These are phyloP conservation scores for Semnornis frantzii DNA, from an alignment of 2,113 vertebrate species.

Conservation along the genomic window DNA sequence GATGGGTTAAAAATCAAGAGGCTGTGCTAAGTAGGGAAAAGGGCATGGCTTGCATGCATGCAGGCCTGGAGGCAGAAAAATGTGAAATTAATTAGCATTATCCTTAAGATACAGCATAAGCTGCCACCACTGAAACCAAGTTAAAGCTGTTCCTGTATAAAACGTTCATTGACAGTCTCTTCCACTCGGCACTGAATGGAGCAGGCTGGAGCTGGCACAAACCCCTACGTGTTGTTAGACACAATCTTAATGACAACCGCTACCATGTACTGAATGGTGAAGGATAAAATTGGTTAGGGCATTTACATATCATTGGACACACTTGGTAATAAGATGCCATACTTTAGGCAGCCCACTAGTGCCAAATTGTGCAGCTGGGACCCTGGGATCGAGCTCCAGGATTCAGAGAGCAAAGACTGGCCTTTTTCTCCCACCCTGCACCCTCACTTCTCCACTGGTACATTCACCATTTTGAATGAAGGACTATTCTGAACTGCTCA, in stretches of 20 bases:
- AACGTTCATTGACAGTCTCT: neutral
- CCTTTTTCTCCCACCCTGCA: neutral
- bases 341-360: neutral
- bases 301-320: slow-evolving; percentile 37
- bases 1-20: neutral
- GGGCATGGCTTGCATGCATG: neutral
- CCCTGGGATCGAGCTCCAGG: neutral
- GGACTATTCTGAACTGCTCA: neutral
- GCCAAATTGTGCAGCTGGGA: neutral
- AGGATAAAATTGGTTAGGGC: slow-evolving; percentile 14
- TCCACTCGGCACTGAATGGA: slow-evolving; percentile 6
- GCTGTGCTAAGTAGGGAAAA: neutral
- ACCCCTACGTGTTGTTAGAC: neutral
- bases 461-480: neutral
- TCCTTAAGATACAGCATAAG: slow-evolving; percentile 9
- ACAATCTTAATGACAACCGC: slow-evolving; percentile 30
- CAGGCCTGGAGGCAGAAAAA: slow-evolving; percentile 12
- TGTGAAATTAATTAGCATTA: slow-evolving; percentile 25
- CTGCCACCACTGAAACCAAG: neutral
- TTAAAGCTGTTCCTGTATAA: slow-evolving; percentile 46
- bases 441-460: neutral
- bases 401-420: neutral
- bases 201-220: slow-evolving; percentile 40
- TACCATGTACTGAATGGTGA: slow-evolving; percentile 7
- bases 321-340: slow-evolving; percentile 6